phyloP scores from a whole-genome alignment of 2,797 vertebrate genomes.

The Catamblyrhynchus diadema region DNA sequence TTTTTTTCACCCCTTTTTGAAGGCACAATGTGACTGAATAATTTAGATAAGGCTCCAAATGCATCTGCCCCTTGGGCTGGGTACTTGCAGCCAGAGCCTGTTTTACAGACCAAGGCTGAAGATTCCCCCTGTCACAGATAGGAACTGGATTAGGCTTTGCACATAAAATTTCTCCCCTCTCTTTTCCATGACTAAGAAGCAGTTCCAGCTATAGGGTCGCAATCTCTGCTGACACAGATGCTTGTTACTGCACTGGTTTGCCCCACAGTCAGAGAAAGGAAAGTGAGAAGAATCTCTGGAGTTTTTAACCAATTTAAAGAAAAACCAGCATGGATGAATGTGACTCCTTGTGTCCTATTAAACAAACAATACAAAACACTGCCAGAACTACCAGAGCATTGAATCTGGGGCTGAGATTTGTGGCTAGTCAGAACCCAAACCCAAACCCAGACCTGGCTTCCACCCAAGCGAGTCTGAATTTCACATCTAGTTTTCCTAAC shows the following conservation, averaged over 20 bases:
- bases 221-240: neutral
- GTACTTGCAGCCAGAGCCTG: neutral
- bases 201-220: neutral
- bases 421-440: neutral
- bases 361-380: neutral
- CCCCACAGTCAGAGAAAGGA: neutral
- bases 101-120: neutral
- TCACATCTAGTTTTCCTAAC: neutral
- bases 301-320: neutral
- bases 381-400: neutral
- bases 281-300: neutral
- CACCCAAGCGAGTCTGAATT: neutral
- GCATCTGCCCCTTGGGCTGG: neutral
- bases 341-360: neutral
- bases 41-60: conserved; percentile 6
- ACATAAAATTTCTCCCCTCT: neutral
- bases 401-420: neutral
- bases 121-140: neutral
- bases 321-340: neutral
- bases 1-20: conserved; percentile 11
- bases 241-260: neutral
- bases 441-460: neutral
- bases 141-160: neutral
- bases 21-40: neutral
- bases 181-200: neutral